Evolutionary conservation across 1,140 invertebrate species (phyloP).

Genomic region (Procambarus virginalis): DNA sequence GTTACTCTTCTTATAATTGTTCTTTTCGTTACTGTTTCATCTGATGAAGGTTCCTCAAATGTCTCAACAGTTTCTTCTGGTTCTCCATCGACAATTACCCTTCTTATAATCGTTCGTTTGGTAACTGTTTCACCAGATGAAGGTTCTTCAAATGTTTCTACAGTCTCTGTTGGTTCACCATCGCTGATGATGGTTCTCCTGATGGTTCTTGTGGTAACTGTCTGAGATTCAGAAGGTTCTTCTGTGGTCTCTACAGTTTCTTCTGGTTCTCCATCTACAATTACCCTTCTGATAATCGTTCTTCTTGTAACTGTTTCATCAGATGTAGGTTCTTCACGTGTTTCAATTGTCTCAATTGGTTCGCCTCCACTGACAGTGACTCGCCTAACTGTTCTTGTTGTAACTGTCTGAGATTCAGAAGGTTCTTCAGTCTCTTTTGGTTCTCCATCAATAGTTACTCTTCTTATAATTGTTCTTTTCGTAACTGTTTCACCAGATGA

Average conservation of each 20-base stretch:
- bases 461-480: constrained; percentile 4
- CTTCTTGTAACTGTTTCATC: neutral
- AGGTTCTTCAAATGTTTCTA: constrained; percentile 9
- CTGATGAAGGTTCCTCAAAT: constrained; percentile 19
- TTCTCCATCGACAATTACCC: neutral
- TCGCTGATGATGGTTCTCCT: constrained; percentile 35
- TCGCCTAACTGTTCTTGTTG: constrained; percentile 20
- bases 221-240: constrained; percentile 8
- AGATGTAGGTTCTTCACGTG: neutral
- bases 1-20: constrained; percentile 9
- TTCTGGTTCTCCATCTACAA: constrained; percentile 13
- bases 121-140: neutral
- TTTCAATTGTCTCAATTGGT: constrained; percentile 10
- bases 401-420: neutral
- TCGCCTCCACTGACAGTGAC: constrained; percentile 28
- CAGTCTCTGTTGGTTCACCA: constrained; percentile 28
- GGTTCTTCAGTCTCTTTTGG: constrained; percentile 18
- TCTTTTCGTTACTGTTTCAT: neutral
- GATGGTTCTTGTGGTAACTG: constrained; percentile 22
- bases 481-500: neutral
- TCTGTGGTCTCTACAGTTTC: constrained; percentile 1
- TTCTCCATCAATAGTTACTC: neutral
- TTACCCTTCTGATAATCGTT: neutral
- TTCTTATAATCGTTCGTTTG: neutral
- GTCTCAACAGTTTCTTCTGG: constrained; percentile 5